These are phyloP conservation scores for Scolanthus callimorphus DNA, from an alignment of 92 coral and sea anemone genomes.

Conservation along the genomic window DNA sequence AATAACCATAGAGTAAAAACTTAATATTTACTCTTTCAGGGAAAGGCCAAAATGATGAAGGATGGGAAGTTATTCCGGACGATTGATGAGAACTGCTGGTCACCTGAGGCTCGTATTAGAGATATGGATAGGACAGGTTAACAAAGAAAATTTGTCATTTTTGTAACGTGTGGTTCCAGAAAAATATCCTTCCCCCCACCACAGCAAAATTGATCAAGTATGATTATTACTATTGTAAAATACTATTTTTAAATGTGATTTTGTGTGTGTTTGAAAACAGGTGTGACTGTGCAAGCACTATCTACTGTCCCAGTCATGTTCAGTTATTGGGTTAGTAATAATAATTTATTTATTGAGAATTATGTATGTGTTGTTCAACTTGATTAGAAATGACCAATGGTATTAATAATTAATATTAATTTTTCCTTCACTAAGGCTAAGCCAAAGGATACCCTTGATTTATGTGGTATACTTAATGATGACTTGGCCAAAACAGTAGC, in stretches of 20 bases:
- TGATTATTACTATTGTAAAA: no score
- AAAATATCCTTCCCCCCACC: no score
- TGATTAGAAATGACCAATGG: no score
- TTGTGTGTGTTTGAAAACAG: no score
- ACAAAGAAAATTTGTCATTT: no score
- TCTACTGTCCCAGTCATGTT: conserved; percentile 99
- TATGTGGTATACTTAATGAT: conserved; percentile 81
- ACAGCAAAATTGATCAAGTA: no score
- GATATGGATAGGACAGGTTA: conserved; percentile 99
- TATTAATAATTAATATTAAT: no score
- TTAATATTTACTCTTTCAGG: conserved; percentile 34
- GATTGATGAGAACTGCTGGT: conserved; percentile 96
- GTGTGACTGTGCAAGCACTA: conserved; percentile 84
- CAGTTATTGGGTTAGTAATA: conserved; percentile 83
- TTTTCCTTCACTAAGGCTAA: no score
- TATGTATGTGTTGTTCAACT: background rate
- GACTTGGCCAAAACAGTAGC: conserved; percentile 90
- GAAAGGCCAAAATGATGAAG: conserved; percentile 93
- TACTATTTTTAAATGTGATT: no score
- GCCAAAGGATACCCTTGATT: conserved; percentile 91
- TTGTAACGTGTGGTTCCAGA: no score
- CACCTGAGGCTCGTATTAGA: conserved; percentile 81
- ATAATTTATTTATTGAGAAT: background rate
- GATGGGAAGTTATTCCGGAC: conserved; percentile 90
- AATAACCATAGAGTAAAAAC: background rate